phyloP scores from a whole-genome alignment of 1,140 invertebrate genomes.

The Gryllus bimaculatus region DNA sequence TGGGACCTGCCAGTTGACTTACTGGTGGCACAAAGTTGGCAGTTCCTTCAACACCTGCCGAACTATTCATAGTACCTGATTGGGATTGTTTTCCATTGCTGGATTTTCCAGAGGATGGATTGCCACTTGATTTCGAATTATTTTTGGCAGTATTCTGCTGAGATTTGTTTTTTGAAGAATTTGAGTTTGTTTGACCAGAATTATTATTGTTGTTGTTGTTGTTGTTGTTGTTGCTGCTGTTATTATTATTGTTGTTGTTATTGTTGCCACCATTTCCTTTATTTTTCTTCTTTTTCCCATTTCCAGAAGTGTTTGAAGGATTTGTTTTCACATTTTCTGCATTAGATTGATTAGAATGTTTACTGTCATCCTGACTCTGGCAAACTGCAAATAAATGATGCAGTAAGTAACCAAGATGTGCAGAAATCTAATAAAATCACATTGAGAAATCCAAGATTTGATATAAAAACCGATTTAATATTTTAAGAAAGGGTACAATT shows the following conservation, averaged over 20 bases:
- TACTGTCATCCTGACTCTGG: constrained; percentile 14
- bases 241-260: not conserved
- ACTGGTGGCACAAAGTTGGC: not conserved
- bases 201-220: not conserved
- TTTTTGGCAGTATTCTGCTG: constrained; percentile 24
- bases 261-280: constrained; percentile 28
- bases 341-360: not conserved
- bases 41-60: not conserved
- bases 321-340: not conserved
- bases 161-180: constrained; percentile 21
- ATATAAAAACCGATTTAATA: not conserved
- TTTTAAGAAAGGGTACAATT: not conserved
- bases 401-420: not conserved
- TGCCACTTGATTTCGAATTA: not conserved
- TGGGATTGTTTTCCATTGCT: not conserved
- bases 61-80: not conserved
- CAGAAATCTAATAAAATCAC: too few species aligned
- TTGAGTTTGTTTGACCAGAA: constrained; percentile 9
- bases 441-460: too few species aligned
- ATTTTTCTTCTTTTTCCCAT: constrained; percentile 40
- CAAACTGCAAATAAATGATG: constrained; percentile 18
- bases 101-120: not conserved
- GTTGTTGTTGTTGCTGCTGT: too few species aligned
- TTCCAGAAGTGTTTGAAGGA: constrained; percentile 17
- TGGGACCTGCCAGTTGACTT: not conserved